Evolutionary conservation across 2,113 vertebrate genomes (phyloP), one percentile per base, ranked within the genome.

Genomic region (Caretta caretta): DNA sequence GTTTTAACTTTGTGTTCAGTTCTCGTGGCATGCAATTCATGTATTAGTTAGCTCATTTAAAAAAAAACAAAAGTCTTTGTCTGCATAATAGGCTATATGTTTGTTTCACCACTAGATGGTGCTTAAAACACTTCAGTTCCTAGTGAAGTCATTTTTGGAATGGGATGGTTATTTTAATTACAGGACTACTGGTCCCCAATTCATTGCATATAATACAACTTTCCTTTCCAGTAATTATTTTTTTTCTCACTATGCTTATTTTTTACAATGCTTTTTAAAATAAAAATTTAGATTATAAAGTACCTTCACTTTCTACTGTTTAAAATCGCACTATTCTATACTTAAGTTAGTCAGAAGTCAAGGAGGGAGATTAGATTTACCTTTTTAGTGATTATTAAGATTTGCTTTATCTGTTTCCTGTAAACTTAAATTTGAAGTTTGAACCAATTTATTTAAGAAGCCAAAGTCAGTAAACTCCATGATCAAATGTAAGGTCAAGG

Each of bases 41-140:
- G 38, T 57, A 5, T 91, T 29, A 35, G 80, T 90, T 42, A 20
- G 80, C n/a, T 38, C 5, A 46, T 56, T 92, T n/a, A 17, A 17
- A 65, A 69, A 65, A 27, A 13, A 53, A 42, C n/a, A 35, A 19
- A 72, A 42, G 12, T 69, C 38, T 69, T 83, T 10, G 7, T 35
- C 59, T 49, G 80, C 72, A 56, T 6, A 42, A 8, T 83, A 48
- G 48, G 2, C 53, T 78, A 29, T 87, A 29, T 24, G 2, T 84
- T 81, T 4, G 56, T 65, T 69, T 83, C 29, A 80, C 95, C 97
- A 81, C 97, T 93, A 97, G 97, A 93, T 96, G 97, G 97, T 94
- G 0, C 20, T 25, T 87, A 57, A 76, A 96, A 87, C 97, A 89
- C 78, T 96, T 72, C 20, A 38, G 25, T 94, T 89, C 25, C 31